Evolutionary conservation across 2,888 invertebrate genomes (phyloP).

Genomic region (Entomobrya multifasciata): DNA sequence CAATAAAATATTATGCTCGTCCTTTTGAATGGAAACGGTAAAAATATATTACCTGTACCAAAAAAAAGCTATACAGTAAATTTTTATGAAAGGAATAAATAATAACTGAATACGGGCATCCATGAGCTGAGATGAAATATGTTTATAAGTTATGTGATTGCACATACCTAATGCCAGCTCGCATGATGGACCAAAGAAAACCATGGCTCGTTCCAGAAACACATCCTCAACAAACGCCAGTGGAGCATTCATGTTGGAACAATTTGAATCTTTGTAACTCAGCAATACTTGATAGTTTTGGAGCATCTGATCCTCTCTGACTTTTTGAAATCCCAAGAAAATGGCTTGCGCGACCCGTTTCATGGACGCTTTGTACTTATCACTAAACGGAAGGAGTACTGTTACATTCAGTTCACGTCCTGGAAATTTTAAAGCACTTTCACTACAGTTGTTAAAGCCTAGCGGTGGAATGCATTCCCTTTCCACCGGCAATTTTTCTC

Average conservation of each 20-base stretch:
- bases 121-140: no score
- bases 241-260: constrained; percentile 79
- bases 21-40: no score
- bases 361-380: constrained; percentile 77
- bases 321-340: constrained; percentile 74
- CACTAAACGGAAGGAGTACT: constrained; percentile 79
- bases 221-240: constrained; percentile 76
- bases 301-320: constrained; percentile 68
- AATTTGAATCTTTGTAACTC: constrained; percentile 79
- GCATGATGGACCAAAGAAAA: constrained; percentile 91
- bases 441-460: constrained; percentile 8
- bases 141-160: no score
- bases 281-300: constrained; percentile 75
- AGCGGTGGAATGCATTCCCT: constrained; percentile 45
- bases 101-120: no score
- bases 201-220: constrained; percentile 83
- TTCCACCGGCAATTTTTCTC: neutral
- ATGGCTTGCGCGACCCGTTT: constrained; percentile 79
- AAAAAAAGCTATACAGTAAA: no score
- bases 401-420: constrained; percentile 71
- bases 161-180: constrained; percentile 90
- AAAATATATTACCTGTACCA: no score
- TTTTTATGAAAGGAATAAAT: no score
- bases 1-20: no score
- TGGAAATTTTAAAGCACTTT: neutral